Base-by-base conservation (phyloP, 2,113 vertebrate species). In the Notarius quadriscutis region DNA sequence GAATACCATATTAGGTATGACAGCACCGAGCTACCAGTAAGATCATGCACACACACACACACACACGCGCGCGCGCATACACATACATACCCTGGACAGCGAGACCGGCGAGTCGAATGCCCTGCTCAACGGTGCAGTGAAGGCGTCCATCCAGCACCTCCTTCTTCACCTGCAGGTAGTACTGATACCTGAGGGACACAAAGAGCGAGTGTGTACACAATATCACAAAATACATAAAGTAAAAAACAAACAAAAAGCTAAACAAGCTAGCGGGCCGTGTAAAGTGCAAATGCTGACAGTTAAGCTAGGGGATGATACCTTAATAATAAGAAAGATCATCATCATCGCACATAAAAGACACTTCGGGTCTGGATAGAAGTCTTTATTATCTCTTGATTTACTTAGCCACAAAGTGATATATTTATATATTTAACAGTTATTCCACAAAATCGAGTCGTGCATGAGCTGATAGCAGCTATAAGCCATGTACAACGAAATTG, bases 161-260 rank as follows among this genome's bases (percentile, higher is more conserved):
- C 91, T 99, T 99, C 92, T 98, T 99, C 90, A 98, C 96, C 94
- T 99, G 98, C 63, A 99, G 96, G 95, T 99, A 99, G 95, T 99
- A 99, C 95, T 99, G 98, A 90, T 98, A 99, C 89, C 98, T 99
- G 86, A 69, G 63, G 6, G 27, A 51, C 34, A 69, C 25, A 85
- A n/a, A 86, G 41, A 74, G 27, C 48, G 72, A 11, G 79, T 34
- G 69, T 30, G 50, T 58, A 79, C 41, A 79, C 15, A 77, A 58
- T 41, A 18, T 58, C 34, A 78, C 1, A 27, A 83, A n/a, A 41
- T 48, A 53, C 20, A 87, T 8, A 41, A 41, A 41, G 41, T 41
- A 41, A 41, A 41, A 22, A 20, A 11, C 25, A 34, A 72, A n/a
- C 5, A 27, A 53, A 50, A 75, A 50, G 34, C 18, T 48, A 74